Conservation (phyloP, 2,113 vertebrate species). For the Melanocharis versteri region DNA sequence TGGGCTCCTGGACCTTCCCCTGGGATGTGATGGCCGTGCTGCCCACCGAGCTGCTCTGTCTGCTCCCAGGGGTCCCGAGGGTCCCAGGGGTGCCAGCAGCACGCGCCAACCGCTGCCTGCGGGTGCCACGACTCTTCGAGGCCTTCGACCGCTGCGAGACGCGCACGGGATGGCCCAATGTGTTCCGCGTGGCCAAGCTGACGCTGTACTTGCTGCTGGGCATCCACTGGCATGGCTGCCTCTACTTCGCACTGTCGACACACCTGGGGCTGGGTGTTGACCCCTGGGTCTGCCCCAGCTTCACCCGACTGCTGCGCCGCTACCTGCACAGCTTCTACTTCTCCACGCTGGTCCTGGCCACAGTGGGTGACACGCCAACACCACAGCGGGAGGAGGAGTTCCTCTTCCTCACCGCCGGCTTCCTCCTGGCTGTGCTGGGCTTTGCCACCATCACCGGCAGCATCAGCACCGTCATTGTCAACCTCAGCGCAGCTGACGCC, state of each 20-base stretch:
- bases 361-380: slow-evolving; percentile 80
- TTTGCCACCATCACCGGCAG: slow-evolving; percentile 90
- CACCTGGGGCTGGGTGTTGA: slow-evolving; percentile 83
- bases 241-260: slow-evolving; percentile 86
- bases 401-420: slow-evolving; percentile 84
- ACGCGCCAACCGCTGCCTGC: slow-evolving; percentile 86
- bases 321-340: slow-evolving; percentile 94
- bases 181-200: slow-evolving; percentile 85
- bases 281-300: slow-evolving; percentile 85
- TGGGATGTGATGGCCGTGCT: slow-evolving; percentile 77
- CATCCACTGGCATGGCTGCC: slow-evolving; percentile 90
- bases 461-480: slow-evolving; percentile 82
- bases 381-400: slow-evolving; percentile 80
- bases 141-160: slow-evolving; percentile 88
- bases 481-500: slow-evolving; percentile 74
- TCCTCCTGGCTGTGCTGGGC: slow-evolving; percentile 88
- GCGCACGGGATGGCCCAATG: slow-evolving; percentile 81
- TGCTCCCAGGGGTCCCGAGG: slow-evolving; percentile 52
- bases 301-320: slow-evolving; percentile 72
- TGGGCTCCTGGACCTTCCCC: slow-evolving; percentile 73
- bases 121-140: slow-evolving; percentile 75
- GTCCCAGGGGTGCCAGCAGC: slow-evolving; percentile 62
- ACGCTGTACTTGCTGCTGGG: slow-evolving; percentile 86
- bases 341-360: slow-evolving; percentile 86
- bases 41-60: slow-evolving; percentile 84